Evolutionary conservation across 2,113 vertebrate species (phyloP).

Genomic region (Furnarius figulus): DNA sequence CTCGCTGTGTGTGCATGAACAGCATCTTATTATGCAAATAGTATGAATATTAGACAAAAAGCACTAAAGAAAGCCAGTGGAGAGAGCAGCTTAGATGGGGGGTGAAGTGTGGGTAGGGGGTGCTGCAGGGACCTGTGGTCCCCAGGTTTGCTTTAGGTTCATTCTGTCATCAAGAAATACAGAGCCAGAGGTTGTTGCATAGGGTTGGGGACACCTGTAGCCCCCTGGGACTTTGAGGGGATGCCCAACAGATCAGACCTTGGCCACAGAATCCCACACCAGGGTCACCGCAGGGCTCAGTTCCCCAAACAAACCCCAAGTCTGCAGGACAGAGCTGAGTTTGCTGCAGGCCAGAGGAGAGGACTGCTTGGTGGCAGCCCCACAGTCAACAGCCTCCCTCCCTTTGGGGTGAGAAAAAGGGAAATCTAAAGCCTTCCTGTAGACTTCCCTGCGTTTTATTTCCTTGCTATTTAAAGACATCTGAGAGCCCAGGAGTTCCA

Average conservation of each 20-base stretch:
- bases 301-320: neutral
- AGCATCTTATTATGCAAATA: neutral
- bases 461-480: neutral
- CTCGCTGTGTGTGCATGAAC: neutral
- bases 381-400: fast-evolving
- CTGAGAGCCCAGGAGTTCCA: neutral
- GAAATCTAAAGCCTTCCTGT: neutral
- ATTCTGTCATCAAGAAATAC: too few relatives aligned
- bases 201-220: neutral
- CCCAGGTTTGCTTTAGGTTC: neutral
- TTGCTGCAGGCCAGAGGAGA: neutral
- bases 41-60: neutral
- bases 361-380: neutral
- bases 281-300: neutral
- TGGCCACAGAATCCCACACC: neutral
- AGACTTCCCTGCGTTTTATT: neutral
- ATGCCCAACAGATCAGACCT: neutral
- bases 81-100: neutral
- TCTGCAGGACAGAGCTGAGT: neutral
- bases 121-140: fast-evolving
- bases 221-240: neutral
- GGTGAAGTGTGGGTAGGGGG: fast-evolving
- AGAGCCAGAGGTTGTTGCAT: neutral
- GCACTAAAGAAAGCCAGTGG: neutral
- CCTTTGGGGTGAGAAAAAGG: neutral